Percentiles rank a stretch among this genome's conserved stretches.
Evolutionary conservation across 1,140 invertebrate genomes (phyloP).

Genomic region (Lineus longissimus): DNA sequence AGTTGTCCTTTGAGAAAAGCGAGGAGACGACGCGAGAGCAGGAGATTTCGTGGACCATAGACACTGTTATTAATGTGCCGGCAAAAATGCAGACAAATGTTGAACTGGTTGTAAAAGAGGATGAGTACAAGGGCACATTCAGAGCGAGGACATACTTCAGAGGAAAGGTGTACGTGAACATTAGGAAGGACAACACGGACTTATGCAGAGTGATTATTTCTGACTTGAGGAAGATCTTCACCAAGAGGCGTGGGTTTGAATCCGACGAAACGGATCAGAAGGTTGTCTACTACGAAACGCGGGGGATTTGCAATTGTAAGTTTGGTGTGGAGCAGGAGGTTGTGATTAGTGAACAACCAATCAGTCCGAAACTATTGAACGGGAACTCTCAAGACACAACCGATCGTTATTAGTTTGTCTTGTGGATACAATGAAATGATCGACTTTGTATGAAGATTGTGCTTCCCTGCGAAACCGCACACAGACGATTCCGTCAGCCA

Average conservation of each 20-base stretch:
- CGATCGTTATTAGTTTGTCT: too few relatives aligned
- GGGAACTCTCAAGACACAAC: too few relatives aligned
- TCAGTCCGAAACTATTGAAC: neutral
- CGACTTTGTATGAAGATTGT: too few relatives aligned
- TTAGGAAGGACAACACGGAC: conserved; percentile 47
- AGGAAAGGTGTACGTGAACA: conserved; percentile 50
- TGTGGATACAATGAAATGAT: too few relatives aligned
- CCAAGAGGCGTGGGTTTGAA: conserved; percentile 28
- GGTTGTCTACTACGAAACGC: conserved; percentile 37
- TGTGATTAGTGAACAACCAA: conserved; percentile 15
- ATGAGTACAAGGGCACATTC: conserved; percentile 55
- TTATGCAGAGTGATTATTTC: conserved; percentile 39
- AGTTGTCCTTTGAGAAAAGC: conserved; percentile 51
- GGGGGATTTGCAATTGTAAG: conserved; percentile 48
- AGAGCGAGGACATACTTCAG: conserved; percentile 46
- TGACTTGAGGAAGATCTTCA: conserved; percentile 45
- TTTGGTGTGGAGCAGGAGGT: conserved; percentile 54
- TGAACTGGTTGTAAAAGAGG: conserved; percentile 55
- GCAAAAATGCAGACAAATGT: conserved; percentile 52
- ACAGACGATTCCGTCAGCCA: too few relatives aligned
- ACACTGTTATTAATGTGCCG: conserved; percentile 55
- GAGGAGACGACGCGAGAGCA: conserved; percentile 53
- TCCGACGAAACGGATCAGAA: conserved; percentile 34
- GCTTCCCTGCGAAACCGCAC: too few relatives aligned
- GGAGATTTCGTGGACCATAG: conserved; percentile 55